Conservation (phyloP, 2,888 invertebrate genomes). For the Cryptops parisi region DNA sequence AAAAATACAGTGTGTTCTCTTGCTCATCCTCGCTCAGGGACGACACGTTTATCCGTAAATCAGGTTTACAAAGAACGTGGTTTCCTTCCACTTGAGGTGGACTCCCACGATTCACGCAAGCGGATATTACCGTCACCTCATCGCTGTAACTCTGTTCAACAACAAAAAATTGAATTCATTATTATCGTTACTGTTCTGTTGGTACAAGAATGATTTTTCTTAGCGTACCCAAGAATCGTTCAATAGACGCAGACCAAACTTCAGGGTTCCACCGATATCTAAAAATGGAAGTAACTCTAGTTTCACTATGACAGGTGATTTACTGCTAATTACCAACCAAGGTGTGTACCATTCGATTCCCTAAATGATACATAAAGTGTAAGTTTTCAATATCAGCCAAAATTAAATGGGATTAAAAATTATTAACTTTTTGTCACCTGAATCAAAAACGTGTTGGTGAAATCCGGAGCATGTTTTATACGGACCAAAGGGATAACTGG, state of each 20-base stretch:
- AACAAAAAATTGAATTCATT: no score
- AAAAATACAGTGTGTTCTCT: constrained; percentile 27
- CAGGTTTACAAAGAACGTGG: constrained; percentile 6
- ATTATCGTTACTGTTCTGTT: no score
- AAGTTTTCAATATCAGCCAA: neutral
- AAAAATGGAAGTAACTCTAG: constrained; percentile 35
- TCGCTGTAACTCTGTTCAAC: no score
- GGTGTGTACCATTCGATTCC: constrained; percentile 37
- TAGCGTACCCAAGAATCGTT: constrained; percentile 32
- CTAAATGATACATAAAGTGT: no score
- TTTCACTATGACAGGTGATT: constrained; percentile 30
- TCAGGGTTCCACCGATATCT: constrained; percentile 38
- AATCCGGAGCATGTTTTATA: constrained; percentile 32
- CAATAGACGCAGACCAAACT: no score
- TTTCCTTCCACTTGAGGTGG: constrained; percentile 17
- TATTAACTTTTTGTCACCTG: constrained; percentile 26
- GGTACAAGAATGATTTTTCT: no score
- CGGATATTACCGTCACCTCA: constrained; percentile 26
- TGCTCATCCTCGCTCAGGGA: neutral
- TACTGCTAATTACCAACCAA: constrained; percentile 34
- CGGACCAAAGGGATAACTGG: constrained; percentile 20
- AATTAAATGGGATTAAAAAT: neutral
- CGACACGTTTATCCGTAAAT: constrained; percentile 8
- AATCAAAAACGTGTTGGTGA: constrained; percentile 35
- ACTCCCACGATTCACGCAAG: constrained; percentile 27